A percentile compares a stretch with the other conserved stretches of the same genome.
These are phyloP conservation scores for Portunus trituberculatus DNA, from an alignment of 1,140 invertebrate species.

Conservation along the genomic window DNA sequence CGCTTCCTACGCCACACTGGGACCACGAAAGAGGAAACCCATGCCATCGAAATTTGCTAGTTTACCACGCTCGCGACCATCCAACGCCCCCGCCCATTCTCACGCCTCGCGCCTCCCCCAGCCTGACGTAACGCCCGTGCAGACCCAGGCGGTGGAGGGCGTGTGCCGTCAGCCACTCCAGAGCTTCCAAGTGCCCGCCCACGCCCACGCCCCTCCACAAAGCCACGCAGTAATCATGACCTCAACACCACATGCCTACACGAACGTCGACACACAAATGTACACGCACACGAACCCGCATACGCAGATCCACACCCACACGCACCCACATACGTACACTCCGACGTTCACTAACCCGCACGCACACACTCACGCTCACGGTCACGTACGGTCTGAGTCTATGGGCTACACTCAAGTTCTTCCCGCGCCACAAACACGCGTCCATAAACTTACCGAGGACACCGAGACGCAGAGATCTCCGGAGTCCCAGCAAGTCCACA, in stretches of 20 bases:
- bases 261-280: background rate
- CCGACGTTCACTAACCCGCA: background rate
- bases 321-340: background rate
- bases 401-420: background rate
- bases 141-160: background rate
- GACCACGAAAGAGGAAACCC: conserved; percentile 50
- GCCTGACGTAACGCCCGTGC: background rate
- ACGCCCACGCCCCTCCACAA: background rate
- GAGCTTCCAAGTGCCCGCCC: background rate
- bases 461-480: background rate
- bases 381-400: background rate
- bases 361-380: background rate
- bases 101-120: conserved; percentile 18
- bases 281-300: background rate
- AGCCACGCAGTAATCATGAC: background rate
- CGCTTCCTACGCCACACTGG: conserved; percentile 60
- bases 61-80: conserved; percentile 53
- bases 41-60: conserved; percentile 62
- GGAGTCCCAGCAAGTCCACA: background rate
- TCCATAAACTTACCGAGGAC: background rate
- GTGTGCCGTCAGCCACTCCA: background rate
- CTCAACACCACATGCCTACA: background rate
- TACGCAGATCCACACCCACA: background rate
- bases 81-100: conserved; percentile 49
- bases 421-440: background rate